phyloP scores from a whole-genome alignment of 2,888 invertebrate species.

The Mimas tiliae region DNA sequence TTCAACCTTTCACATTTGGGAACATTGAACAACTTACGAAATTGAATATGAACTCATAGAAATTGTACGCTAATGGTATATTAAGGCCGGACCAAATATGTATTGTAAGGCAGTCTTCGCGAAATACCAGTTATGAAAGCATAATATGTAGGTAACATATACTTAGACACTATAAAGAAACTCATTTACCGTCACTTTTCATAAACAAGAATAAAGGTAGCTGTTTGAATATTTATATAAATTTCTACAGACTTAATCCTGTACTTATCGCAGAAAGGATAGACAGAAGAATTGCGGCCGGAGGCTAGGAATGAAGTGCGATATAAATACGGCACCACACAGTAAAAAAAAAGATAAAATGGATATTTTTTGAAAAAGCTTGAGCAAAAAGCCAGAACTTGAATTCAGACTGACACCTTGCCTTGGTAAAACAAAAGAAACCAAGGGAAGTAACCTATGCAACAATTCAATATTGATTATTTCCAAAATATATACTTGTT shows the following conservation, averaged over 20 bases:
- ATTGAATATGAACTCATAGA: constrained; percentile 11
- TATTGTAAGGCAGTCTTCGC: background rate
- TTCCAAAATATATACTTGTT: no score
- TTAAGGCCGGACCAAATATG: constrained; percentile 7
- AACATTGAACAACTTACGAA: background rate
- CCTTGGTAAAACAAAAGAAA: no score
- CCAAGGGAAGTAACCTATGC: no score
- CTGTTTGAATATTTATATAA: background rate
- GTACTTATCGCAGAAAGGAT: background rate
- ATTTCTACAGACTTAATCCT: background rate
- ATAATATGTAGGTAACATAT: background rate
- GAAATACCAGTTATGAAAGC: constrained; percentile 11
- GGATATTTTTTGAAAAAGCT: no score
- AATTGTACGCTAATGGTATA: background rate
- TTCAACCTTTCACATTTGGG: constrained; percentile 12
- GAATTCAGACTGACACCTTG: no score
- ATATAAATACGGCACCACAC: no score
- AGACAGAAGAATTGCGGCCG: background rate
- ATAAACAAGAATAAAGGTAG: background rate
- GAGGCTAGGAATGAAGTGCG: no score
- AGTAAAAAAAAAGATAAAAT: no score
- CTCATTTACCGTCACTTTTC: background rate
- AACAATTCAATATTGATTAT: no score
- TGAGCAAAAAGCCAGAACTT: no score
- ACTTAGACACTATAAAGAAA: background rate